Evolutionary conservation across 92 coral and sea anemone species (phyloP).

Genomic region (Metridium senile): DNA sequence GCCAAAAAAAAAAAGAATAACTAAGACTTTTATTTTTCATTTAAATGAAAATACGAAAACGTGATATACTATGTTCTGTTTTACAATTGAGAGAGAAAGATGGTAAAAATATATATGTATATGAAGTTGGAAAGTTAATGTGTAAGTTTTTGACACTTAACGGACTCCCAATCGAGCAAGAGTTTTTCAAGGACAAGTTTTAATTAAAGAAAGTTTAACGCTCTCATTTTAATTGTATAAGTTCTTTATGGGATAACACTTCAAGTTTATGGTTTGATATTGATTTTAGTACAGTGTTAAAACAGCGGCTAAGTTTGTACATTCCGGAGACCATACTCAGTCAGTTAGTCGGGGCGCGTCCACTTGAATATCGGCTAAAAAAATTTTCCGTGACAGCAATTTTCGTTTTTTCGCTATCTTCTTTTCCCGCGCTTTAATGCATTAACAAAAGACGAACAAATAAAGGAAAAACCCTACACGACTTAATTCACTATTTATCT

Average conservation of each 20-base stretch:
- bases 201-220: constrained; percentile 4
- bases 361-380: neutral
- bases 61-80: no score
- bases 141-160: neutral
- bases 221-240: constrained; percentile 3
- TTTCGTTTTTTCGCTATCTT: neutral
- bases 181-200: neutral
- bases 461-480: neutral
- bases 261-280: neutral
- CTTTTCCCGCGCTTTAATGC: neutral
- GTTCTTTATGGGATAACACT: neutral
- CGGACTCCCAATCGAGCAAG: constrained; percentile 1
- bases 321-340: neutral
- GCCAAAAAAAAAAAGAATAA: no score
- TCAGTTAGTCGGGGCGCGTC: constrained; percentile 4
- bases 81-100: neutral
- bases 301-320: neutral
- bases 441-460: neutral
- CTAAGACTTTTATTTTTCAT: no score
- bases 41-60: neutral
- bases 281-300: neutral
- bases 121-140: neutral
- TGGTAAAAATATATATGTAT: neutral
- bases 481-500: neutral
- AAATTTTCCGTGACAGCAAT: neutral